Percentiles rank a stretch among this genome's conserved stretches.
These are phyloP conservation scores for Tiphia femorata DNA, from an alignment of 2,888 invertebrate species.

Conservation along the genomic window DNA sequence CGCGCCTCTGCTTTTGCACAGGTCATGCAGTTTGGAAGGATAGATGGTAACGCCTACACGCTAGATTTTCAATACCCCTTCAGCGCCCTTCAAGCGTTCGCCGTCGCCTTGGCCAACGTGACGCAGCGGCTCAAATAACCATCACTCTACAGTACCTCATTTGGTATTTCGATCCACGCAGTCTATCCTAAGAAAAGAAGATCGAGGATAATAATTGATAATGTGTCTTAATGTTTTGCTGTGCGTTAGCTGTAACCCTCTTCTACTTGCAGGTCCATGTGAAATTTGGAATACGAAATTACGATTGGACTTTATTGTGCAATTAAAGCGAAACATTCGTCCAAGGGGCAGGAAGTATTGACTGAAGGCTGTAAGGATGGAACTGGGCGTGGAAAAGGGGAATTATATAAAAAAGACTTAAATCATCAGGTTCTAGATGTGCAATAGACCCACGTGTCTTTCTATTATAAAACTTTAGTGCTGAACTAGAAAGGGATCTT, in stretches of 20 bases:
- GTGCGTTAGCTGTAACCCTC: background rate
- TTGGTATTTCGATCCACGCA: too few species aligned
- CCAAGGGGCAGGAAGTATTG: conserved; percentile 15
- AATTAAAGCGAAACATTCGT: conserved; percentile 33
- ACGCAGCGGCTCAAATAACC: conserved; percentile 92
- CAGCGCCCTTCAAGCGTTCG: conserved; percentile 97
- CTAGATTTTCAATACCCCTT: conserved; percentile 99
- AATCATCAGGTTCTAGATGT: conserved; percentile 14
- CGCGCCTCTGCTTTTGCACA: conserved; percentile 65
- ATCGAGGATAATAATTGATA: background rate
- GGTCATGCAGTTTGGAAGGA: conserved; percentile 99
- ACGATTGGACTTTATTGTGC: conserved; percentile 9
- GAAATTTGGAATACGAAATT: conserved; percentile 46
- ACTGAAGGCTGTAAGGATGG: background rate
- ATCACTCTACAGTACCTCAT: conserved; percentile 45
- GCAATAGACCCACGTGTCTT: conserved; percentile 38
- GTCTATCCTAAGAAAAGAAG: too few species aligned
- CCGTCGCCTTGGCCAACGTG: conserved; percentile 96
- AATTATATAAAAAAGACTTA: conserved; percentile 14
- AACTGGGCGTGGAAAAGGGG: conserved; percentile 1
- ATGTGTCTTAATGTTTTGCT: background rate
- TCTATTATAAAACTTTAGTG: conserved; percentile 29
- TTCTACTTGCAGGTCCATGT: conserved; percentile 44
- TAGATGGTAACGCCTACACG: conserved; percentile 98
- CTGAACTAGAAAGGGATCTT: background rate